These are phyloP conservation scores for Ernsta delagoae DNA, from an alignment of 2,888 invertebrate genomes.

Conservation along the genomic window DNA sequence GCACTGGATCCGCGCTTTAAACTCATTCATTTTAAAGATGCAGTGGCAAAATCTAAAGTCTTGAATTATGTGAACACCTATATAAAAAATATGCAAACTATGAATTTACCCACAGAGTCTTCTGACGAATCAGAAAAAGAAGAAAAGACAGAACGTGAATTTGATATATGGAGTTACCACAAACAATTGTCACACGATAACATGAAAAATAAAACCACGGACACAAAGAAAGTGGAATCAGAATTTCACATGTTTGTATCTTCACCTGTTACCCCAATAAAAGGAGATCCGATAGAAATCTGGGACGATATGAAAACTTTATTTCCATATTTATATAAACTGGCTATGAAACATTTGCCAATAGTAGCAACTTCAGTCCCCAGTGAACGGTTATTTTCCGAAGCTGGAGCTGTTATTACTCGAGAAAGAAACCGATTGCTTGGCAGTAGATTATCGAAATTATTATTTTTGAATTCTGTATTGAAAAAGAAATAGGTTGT, in stretches of 20 bases:
- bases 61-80: too few relatives aligned
- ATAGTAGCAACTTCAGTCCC: constrained; percentile 32
- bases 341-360: constrained; percentile 32
- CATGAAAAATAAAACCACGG: constrained; percentile 1
- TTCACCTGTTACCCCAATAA: constrained; percentile 16
- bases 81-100: background rate
- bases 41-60: too few relatives aligned
- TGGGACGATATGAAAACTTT: constrained; percentile 31
- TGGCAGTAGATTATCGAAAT: constrained; percentile 24
- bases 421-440: constrained; percentile 6
- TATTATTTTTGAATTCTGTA: constrained; percentile 47
- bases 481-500: background rate
- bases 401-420: constrained; percentile 12
- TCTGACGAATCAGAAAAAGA: background rate
- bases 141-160: background rate
- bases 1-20: too few relatives aligned
- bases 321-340: constrained; percentile 25
- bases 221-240: background rate
- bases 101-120: background rate
- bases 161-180: constrained; percentile 3
- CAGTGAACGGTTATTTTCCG: constrained; percentile 30
- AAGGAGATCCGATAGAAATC: constrained; percentile 30
- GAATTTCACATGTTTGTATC: constrained; percentile 31
- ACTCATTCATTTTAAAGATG: too few relatives aligned
- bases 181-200: constrained; percentile 1